Evolutionary conservation across 2,797 vertebrate genomes (phyloP).

Genomic region (Meda fulgida): DNA sequence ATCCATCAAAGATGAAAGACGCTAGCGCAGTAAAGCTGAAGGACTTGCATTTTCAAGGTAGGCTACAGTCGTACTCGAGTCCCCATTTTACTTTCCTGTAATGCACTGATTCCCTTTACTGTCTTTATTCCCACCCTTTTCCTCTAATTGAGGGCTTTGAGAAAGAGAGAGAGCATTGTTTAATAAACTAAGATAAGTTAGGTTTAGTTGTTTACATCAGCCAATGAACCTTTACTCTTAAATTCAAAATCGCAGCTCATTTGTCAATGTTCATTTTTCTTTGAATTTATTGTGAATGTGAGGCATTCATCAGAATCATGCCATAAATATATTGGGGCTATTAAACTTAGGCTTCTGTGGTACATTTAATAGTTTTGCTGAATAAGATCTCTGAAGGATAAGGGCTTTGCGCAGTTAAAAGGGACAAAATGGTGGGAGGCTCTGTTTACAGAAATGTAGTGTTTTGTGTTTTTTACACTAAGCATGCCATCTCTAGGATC

Average conservation of each 20-base stretch:
- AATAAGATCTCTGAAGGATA: slow-evolving; percentile 25
- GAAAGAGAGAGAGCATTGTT: slow-evolving; percentile 36
- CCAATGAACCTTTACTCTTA: background rate
- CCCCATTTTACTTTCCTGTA: slow-evolving; percentile 29
- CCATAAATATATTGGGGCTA: background rate
- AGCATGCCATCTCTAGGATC: slow-evolving; percentile 36
- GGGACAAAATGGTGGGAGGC: background rate
- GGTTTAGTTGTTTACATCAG: background rate
- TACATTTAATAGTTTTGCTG: background rate
- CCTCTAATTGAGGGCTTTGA: slow-evolving; percentile 19
- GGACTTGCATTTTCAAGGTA: slow-evolving; percentile 40
- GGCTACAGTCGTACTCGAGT: slow-evolving; percentile 31
- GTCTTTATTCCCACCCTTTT: background rate
- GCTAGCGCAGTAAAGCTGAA: slow-evolving; percentile 29
- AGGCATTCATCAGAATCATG: background rate
- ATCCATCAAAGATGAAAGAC: slow-evolving; percentile 34
- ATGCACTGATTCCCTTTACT: slow-evolving; percentile 44
- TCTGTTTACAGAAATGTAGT: slow-evolving; percentile 51
- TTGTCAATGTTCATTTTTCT: background rate
- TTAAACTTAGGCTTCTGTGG: background rate
- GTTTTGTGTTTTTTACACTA: slow-evolving; percentile 13
- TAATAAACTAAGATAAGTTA: background rate
- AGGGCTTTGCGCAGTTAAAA: slow-evolving; percentile 13
- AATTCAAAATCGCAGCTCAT: background rate
- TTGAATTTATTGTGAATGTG: background rate